These are phyloP conservation scores for Xestia sexstrigata DNA, from an alignment of 2,888 invertebrate genomes.

Conservation along the genomic window DNA sequence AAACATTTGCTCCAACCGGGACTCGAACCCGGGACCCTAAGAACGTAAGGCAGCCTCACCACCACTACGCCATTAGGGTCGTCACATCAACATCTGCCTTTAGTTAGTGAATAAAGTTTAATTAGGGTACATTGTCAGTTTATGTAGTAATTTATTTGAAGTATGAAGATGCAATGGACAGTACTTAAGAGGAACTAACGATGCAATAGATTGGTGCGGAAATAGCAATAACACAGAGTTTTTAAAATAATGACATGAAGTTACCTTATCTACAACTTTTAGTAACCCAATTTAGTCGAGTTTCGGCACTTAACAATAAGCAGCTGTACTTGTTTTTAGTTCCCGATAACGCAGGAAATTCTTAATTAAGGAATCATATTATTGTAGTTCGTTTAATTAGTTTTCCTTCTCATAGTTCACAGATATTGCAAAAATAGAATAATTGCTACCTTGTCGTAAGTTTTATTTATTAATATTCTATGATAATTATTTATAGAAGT, in stretches of 20 bases:
- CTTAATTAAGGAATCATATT: conserved; percentile 13
- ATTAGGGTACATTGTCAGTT: background rate
- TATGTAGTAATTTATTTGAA: background rate
- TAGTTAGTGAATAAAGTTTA: too few species aligned
- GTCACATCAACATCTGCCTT: too few species aligned
- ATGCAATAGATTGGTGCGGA: background rate
- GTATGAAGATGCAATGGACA: background rate
- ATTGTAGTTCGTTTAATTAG: conserved; percentile 8
- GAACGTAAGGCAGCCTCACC: too few species aligned
- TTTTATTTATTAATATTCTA: background rate
- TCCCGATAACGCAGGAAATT: conserved; percentile 18
- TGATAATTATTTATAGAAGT: background rate
- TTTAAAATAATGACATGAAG: background rate
- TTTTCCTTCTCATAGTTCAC: conserved; percentile 29
- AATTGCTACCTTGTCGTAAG: background rate
- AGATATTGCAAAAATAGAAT: conserved; percentile 24
- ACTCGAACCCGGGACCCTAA: too few species aligned
- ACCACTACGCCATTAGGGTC: too few species aligned
- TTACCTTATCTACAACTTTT: conserved; percentile 7
- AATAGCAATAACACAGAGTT: background rate
- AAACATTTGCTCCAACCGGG: too few species aligned
- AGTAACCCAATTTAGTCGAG: conserved; percentile 11
- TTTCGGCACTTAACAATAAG: conserved; percentile 14
- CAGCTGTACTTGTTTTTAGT: conserved; percentile 1
- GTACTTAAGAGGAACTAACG: background rate